phyloP scores from a whole-genome alignment of 2,888 invertebrate species.

The Panzeria rudis region DNA sequence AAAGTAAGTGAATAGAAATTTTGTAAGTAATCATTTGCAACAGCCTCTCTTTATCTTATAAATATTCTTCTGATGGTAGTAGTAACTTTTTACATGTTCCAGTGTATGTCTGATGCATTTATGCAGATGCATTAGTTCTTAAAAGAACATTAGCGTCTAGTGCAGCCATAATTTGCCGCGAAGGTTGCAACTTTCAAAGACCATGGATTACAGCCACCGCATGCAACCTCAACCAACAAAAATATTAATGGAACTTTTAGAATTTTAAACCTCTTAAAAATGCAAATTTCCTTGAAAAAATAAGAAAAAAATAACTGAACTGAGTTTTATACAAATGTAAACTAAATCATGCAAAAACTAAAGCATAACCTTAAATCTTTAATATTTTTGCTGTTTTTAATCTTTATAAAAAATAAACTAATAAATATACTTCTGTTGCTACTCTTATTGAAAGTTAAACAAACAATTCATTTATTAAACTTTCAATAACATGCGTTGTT shows the following conservation, averaged over 20 bases:
- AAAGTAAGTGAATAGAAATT: conserved; percentile 58
- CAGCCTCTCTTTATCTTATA: conserved; percentile 38
- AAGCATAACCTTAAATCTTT: conserved; percentile 6
- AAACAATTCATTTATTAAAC: conserved; percentile 57
- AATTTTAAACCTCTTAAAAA: conserved; percentile 35
- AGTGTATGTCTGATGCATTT: conserved; percentile 8
- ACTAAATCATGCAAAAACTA: conserved; percentile 27
- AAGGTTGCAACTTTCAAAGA: conserved; percentile 54
- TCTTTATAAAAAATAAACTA: neutral
- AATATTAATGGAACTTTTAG: conserved; percentile 37
- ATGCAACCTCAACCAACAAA: conserved; percentile 37
- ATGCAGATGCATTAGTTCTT: conserved; percentile 55
- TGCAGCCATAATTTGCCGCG: conserved; percentile 63
- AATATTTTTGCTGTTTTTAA: conserved; percentile 6
- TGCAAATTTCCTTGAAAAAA: conserved; percentile 31
- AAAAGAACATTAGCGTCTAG: conserved; percentile 66
- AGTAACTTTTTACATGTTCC: conserved; percentile 6
- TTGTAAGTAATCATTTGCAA: conserved; percentile 63
- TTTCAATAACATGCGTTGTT: conserved; percentile 41
- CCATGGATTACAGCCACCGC: conserved; percentile 49
- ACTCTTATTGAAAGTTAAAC: neutral
- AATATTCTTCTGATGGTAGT: conserved; percentile 1
- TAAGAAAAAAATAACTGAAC: neutral
- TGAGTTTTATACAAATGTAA: neutral
- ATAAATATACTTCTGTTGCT: neutral